These are phyloP conservation scores for Columba guinea DNA, from an alignment of 2,797 vertebrate species.

Conservation along the genomic window DNA sequence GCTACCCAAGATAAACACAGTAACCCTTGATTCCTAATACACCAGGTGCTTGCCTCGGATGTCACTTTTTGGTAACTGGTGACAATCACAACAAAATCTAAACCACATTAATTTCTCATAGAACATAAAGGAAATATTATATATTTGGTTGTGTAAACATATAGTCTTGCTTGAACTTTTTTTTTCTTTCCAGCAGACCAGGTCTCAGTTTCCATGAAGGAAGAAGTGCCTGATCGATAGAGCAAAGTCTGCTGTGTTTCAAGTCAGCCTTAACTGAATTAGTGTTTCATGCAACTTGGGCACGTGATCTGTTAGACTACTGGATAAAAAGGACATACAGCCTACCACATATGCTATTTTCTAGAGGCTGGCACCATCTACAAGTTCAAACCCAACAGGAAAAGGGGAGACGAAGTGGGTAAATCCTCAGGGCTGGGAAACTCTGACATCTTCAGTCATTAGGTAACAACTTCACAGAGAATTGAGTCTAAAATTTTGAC, in stretches of 20 bases:
- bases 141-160: not conserved
- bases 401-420: not conserved
- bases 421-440: not conserved
- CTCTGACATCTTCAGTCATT: not conserved
- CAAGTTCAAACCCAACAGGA: not conserved
- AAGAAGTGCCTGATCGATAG: not conserved
- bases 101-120: not conserved
- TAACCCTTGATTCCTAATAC: not conserved
- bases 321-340: not conserved
- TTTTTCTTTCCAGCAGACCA: not conserved
- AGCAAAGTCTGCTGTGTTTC: not conserved
- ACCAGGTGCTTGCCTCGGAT: not conserved
- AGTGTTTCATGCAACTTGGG: not conserved
- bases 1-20: not conserved
- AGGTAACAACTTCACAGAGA: not conserved
- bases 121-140: not conserved
- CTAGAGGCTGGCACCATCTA: not conserved
- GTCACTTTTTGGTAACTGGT: not conserved
- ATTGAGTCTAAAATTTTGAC: not conserved
- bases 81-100: not conserved
- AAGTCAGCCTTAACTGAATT: not conserved
- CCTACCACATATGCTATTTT: not conserved
- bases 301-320: not conserved
- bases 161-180: not conserved
- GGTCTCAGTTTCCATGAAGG: not conserved